phyloP scores from a whole-genome alignment of 2,888 invertebrate genomes.

The Colletes collaris region DNA sequence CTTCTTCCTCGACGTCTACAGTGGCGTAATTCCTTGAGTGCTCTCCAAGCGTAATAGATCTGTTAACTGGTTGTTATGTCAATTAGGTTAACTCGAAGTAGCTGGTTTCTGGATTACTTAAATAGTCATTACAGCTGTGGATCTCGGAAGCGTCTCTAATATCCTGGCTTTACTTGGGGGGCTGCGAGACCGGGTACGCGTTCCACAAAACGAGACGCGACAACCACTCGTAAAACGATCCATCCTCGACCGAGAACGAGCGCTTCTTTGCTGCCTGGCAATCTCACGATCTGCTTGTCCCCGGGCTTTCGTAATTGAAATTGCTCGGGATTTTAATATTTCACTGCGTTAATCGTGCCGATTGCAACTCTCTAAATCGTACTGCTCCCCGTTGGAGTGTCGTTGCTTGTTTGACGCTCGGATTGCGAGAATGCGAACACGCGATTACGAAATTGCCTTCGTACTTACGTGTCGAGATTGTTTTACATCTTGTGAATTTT shows the following conservation, averaged over 20 bases:
- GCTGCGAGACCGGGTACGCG: slow-evolving; percentile 15
- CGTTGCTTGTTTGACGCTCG: neutral
- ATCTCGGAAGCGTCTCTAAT: slow-evolving; percentile 56
- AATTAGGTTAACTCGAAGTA: slow-evolving; percentile 72
- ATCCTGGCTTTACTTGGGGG: slow-evolving; percentile 43
- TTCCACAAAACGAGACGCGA: slow-evolving; percentile 53
- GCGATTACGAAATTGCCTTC: neutral
- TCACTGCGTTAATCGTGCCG: slow-evolving; percentile 6
- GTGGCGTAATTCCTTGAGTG: slow-evolving; percentile 55
- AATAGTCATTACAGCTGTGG: slow-evolving; percentile 61
- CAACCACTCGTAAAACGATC: slow-evolving; percentile 54
- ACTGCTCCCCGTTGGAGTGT: neutral
- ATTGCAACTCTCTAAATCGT: slow-evolving; percentile 16
- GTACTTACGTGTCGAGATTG: neutral
- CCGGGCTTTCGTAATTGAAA: slow-evolving; percentile 43
- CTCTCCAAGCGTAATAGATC: slow-evolving; percentile 65
- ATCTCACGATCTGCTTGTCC: slow-evolving; percentile 22
- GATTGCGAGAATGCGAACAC: neutral
- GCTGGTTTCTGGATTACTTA: slow-evolving; percentile 71
- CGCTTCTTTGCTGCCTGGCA: slow-evolving; percentile 23
- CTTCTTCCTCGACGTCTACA: slow-evolving; percentile 18
- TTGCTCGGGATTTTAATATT: slow-evolving; percentile 35
- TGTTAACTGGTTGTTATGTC: slow-evolving; percentile 72
- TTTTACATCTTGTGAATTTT: neutral
- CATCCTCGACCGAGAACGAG: slow-evolving; percentile 33